These are phyloP conservation scores for Xestoiulus laeticollis DNA, from an alignment of 2,888 invertebrate species.

Conservation along the genomic window DNA sequence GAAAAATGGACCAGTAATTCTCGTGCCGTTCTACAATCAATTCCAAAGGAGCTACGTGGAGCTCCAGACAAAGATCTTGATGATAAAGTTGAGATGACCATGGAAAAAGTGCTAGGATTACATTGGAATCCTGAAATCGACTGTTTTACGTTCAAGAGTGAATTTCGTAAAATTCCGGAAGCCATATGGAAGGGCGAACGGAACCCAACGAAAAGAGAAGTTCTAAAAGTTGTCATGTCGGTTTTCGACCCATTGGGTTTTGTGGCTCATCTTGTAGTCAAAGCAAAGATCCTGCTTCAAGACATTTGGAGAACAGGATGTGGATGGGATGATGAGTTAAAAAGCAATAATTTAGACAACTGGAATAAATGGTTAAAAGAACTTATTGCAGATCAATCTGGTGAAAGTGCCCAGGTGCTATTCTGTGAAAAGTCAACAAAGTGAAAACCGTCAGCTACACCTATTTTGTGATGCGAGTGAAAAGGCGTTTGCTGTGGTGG, in stretches of 20 bases:
- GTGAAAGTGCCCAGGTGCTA: not conserved
- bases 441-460: not conserved
- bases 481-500: not conserved
- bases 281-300: not conserved
- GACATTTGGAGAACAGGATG: not conserved
- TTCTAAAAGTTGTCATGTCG: not conserved
- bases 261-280: not conserved
- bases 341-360: not conserved
- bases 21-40: not conserved
- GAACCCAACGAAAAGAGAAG: not conserved
- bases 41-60: not conserved
- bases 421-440: not conserved
- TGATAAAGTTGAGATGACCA: not conserved
- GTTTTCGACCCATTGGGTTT: conserved; percentile 20
- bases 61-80: not conserved
- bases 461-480: not conserved
- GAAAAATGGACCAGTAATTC: not conserved
- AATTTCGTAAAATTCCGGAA: not conserved
- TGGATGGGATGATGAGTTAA: not conserved
- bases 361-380: not conserved
- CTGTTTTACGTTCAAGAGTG: not conserved
- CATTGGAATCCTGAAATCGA: not conserved
- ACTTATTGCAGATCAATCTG: not conserved
- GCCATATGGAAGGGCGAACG: not conserved
- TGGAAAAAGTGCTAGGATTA: not conserved